A percentile compares a stretch with the other conserved stretches of the same genome.
These are phyloP conservation scores for Xenops minutus DNA, from an alignment of 2,797 vertebrate species.

Conservation along the genomic window DNA sequence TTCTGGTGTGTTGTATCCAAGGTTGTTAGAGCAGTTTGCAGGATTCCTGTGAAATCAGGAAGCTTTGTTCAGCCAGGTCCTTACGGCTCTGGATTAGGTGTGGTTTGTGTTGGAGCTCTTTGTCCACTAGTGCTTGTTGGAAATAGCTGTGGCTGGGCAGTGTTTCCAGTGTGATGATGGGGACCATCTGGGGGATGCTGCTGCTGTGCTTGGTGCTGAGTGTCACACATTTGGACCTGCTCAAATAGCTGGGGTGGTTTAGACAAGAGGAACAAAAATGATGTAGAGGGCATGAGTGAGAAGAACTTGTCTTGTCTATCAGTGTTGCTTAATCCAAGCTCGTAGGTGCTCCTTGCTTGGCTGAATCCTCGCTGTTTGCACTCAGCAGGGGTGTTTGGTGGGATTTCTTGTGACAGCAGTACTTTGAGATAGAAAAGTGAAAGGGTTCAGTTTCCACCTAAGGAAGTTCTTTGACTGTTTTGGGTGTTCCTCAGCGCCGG, in stretches of 20 bases:
- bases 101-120: background rate
- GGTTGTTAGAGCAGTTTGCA: background rate
- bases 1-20: background rate
- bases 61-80: background rate
- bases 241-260: rapidly evolving
- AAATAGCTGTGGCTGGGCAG: background rate
- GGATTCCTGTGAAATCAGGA: background rate
- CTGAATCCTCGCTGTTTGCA: background rate
- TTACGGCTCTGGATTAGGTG: background rate
- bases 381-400: background rate
- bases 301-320: background rate
- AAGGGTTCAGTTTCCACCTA: background rate
- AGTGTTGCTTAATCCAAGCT: background rate
- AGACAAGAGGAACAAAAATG: background rate
- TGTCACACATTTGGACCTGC: background rate
- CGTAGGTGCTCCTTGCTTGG: background rate
- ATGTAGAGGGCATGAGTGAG: rapidly evolving
- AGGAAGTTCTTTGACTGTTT: background rate
- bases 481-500: constrained; percentile 80
- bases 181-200: background rate
- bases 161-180: rapidly evolving
- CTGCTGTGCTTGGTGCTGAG: background rate
- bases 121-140: background rate
- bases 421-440: background rate
- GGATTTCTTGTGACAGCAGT: background rate